Conservation (phyloP, 2,113 vertebrate species). For the Leuciscus idus region DNA sequence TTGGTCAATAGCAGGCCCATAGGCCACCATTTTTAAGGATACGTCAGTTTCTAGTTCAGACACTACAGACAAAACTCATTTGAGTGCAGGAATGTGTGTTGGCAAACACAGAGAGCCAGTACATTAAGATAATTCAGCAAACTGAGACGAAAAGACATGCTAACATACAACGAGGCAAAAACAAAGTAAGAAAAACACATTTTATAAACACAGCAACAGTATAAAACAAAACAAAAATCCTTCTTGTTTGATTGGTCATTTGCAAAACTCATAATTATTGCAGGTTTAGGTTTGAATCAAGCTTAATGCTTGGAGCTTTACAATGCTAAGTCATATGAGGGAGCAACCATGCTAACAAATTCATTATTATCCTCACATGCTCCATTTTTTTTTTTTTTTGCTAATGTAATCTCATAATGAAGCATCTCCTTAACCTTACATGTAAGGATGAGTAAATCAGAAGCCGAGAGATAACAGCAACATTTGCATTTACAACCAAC, state of each 20-base stretch:
- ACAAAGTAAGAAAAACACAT: not conserved
- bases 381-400: not conserved
- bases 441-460: not conserved
- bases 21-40: slow-evolving; percentile 19
- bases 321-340: not conserved
- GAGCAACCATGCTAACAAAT: slow-evolving; percentile 2
- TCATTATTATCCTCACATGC: not conserved
- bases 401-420: not conserved
- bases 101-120: slow-evolving; percentile 63
- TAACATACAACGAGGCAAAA: slow-evolving; percentile 22
- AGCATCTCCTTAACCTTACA: not conserved
- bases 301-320: slow-evolving; percentile 23
- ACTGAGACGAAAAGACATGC: slow-evolving; percentile 41
- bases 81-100: slow-evolving; percentile 31
- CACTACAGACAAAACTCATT: slow-evolving; percentile 34
- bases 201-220: slow-evolving; percentile 32
- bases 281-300: slow-evolving; percentile 35
- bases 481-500: not conserved
- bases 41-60: slow-evolving; percentile 41
- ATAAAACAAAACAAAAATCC: slow-evolving; percentile 37
- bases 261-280: slow-evolving; percentile 51
- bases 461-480: not conserved
- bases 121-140: slow-evolving; percentile 61
- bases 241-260: slow-evolving; percentile 40
- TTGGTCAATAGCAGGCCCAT: slow-evolving; percentile 54